Percentiles rank a stretch among this genome's conserved stretches.
phyloP scores from a whole-genome alignment of 2,888 invertebrate genomes.

The Diarsia dahlii region DNA sequence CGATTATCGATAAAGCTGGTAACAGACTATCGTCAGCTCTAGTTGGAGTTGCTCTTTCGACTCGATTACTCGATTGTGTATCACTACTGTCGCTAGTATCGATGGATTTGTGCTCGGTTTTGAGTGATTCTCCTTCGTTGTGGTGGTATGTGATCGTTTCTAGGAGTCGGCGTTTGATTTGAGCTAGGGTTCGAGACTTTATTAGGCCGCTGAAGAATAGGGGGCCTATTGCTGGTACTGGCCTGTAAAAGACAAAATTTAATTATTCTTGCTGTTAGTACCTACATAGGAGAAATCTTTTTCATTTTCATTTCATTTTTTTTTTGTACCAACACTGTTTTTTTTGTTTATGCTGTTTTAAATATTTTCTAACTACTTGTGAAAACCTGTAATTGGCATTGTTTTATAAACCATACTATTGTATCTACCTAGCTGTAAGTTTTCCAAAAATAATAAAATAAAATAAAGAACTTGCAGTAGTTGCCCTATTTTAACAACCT shows the following conservation, averaged over 20 bases:
- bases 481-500: not conserved
- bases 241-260: slow-evolving; percentile 61
- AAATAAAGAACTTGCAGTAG: too few relatives aligned
- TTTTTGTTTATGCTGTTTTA: too few relatives aligned
- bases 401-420: too few relatives aligned
- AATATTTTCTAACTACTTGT: too few relatives aligned
- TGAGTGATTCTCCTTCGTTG: slow-evolving; percentile 71
- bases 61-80: slow-evolving; percentile 49
- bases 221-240: slow-evolving; percentile 80
- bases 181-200: slow-evolving; percentile 80
- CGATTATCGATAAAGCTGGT: slow-evolving; percentile 74
- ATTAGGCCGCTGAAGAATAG: slow-evolving; percentile 86
- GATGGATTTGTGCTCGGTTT: slow-evolving; percentile 53
- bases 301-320: too few relatives aligned
- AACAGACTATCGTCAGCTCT: slow-evolving; percentile 69
- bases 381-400: too few relatives aligned
- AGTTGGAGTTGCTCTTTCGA: slow-evolving; percentile 48
- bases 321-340: too few relatives aligned
- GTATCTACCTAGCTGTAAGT: too few relatives aligned
- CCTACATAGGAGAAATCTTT: not conserved
- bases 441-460: too few relatives aligned
- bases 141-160: slow-evolving; percentile 80
- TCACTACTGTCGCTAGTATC: slow-evolving; percentile 36
- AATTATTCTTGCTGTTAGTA: not conserved
- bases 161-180: slow-evolving; percentile 80